Conservation (phyloP, 2,888 invertebrate genomes). For the Lochmaea crataegi region DNA sequence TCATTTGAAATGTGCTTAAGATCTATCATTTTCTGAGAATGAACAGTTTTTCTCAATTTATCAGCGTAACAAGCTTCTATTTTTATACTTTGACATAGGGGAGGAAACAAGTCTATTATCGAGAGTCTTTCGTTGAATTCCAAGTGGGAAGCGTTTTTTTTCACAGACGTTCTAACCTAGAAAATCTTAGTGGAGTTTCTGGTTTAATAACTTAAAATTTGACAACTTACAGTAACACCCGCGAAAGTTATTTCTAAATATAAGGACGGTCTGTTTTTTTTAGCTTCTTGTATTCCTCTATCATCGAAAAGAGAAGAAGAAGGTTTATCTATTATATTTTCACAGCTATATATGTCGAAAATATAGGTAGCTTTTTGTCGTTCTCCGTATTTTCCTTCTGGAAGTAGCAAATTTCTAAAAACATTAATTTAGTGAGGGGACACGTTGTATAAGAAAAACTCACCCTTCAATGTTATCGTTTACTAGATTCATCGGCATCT, state of each 20-base stretch:
- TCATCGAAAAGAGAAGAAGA: constrained; percentile 37
- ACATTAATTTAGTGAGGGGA: not conserved
- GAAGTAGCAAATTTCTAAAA: constrained; percentile 75
- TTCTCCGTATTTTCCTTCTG: constrained; percentile 67
- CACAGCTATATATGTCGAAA: constrained; percentile 70
- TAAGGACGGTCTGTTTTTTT: constrained; percentile 58
- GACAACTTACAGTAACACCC: constrained; percentile 69
- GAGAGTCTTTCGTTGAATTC: constrained; percentile 82
- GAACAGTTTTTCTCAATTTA: constrained; percentile 59
- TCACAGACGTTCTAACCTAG: constrained; percentile 71
- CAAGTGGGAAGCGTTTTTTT: constrained; percentile 73
- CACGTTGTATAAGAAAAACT: not conserved
- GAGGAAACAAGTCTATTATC: constrained; percentile 86
- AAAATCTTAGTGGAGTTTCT: constrained; percentile 23
- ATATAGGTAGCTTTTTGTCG: constrained; percentile 69
- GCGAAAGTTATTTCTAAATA: constrained; percentile 73
- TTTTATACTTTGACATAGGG: constrained; percentile 78
- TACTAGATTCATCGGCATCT: constrained; percentile 67
- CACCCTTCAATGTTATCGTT: constrained; percentile 81
- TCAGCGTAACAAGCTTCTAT: constrained; percentile 71
- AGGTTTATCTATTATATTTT: constrained; percentile 52
- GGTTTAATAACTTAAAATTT: not conserved
- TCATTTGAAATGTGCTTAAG: constrained; percentile 71
- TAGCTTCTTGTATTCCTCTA: constrained; percentile 64
- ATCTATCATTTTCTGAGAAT: constrained; percentile 70